A percentile compares a stretch with the other conserved stretches of the same genome.
Conservation (phyloP, 2,888 invertebrate species). For the Pedicia rivosa region DNA sequence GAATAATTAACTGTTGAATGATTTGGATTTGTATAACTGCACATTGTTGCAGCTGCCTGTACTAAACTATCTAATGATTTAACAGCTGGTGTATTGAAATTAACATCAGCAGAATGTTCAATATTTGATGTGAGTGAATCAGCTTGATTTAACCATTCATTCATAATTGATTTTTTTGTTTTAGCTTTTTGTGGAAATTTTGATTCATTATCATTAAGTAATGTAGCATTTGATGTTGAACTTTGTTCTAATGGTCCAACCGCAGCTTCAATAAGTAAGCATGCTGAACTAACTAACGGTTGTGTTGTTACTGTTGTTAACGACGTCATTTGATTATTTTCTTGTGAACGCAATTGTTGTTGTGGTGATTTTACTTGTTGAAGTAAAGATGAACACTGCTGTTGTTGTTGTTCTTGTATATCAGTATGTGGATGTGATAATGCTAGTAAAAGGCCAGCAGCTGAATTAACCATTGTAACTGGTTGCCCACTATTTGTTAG, state of each 20-base stretch:
- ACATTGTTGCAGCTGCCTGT: constrained; percentile 38
- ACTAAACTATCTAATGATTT: constrained; percentile 39
- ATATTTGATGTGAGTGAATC: constrained; percentile 32
- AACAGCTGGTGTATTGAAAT: constrained; percentile 12
- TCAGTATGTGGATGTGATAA: constrained; percentile 32
- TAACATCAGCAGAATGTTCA: constrained; percentile 12
- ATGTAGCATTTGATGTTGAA: neutral
- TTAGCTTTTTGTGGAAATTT: constrained; percentile 59
- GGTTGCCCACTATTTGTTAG: too few relatives aligned
- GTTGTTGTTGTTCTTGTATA: neutral
- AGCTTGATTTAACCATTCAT: constrained; percentile 75
- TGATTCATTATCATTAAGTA: constrained; percentile 40
- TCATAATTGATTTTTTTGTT: constrained; percentile 82
- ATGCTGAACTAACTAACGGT: constrained; percentile 51
- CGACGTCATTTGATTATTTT: neutral
- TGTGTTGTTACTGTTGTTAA: constrained; percentile 11
- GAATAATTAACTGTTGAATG: neutral
- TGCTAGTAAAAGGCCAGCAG: constrained; percentile 40
- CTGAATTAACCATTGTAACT: too few relatives aligned
- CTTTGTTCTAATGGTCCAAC: constrained; percentile 54
- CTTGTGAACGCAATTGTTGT: constrained; percentile 1
- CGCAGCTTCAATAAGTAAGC: constrained; percentile 66
- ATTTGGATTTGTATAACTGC: constrained; percentile 7
- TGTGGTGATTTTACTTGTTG: neutral
- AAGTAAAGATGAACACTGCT: constrained; percentile 7